Evolutionary conservation across 1,140 invertebrate species (phyloP), one percentile per base, ranked within the genome.

Genomic region (Drosophila sp.): DNA sequence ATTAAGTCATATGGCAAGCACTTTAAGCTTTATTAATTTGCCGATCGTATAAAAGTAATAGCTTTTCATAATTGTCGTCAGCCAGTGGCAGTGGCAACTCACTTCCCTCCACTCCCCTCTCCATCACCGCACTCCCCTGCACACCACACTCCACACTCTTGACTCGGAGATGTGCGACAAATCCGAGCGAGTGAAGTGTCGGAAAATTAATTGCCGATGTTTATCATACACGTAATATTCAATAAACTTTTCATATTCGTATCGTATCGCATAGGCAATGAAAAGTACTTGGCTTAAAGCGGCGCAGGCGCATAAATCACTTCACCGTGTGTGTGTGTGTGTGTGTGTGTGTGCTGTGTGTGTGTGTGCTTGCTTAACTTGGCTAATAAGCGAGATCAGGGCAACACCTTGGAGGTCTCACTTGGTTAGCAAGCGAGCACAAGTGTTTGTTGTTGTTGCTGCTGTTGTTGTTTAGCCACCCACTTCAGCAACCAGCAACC

Each of bases 371-470:
- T 16, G 69, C 38, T 38, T 21, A 38, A 18, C 54, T 58, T 76
- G 82, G 81, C 82, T 86, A 86, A 86, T 86, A 87, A 86, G 75
- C 71, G 58, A 63, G 77, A 75, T 80, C 38, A 32, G 70, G 16
- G 38, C 56, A 80, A 84, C 82, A 86, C 82, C 78, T 87, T 74
- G 81, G 82, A 87, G 81, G 78, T 87, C 81, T 69, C 76, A 78
- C 77, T 83, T 76, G 63, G 70, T 21, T 41, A 43, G 34, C 40
- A n/a, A 40, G 38, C 40, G 14, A 40, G 38, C 36, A 78, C 67
- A 71, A 86, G 82, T 87, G 82, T 87, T 86, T 86, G 76, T 80
- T 78, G 62, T 45, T 54, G 62, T 78, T 82, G n/a, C n/a, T n/a
- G n/a, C n/a, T 86, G 76, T 80, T 78, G 62, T 45, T 54, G 62